phyloP scores from a whole-genome alignment of 2,113 vertebrate species.

The Paedocypris sp. region DNA sequence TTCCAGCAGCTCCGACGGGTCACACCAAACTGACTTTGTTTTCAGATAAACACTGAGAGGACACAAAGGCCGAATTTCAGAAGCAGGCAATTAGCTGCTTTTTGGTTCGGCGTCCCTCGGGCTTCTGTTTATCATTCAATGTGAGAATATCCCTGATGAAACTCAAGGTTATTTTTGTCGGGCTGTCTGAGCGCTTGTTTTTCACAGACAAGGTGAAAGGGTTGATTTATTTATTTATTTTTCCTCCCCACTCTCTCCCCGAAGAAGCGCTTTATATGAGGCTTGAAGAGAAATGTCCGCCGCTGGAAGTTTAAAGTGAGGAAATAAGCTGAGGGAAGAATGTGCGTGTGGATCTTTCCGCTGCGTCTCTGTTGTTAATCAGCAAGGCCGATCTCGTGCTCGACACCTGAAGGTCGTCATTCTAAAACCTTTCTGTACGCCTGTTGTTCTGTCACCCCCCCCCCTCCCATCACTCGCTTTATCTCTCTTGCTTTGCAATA shows the following conservation, averaged over 20 bases:
- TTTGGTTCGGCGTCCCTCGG: slow-evolving; percentile 55
- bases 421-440: not conserved
- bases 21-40: slow-evolving; percentile 6
- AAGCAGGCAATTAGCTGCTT: slow-evolving; percentile 64
- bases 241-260: too few species aligned
- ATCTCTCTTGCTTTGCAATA: not conserved
- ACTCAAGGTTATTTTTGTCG: slow-evolving; percentile 65
- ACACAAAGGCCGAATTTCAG: slow-evolving; percentile 56
- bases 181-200: slow-evolving; percentile 40
- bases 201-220: slow-evolving; percentile 60
- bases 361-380: slow-evolving; percentile 61
- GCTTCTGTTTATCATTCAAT: slow-evolving; percentile 67
- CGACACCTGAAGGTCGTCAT: slow-evolving; percentile 39
- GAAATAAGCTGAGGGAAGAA: slow-evolving; percentile 1
- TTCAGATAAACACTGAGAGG: slow-evolving; percentile 34
- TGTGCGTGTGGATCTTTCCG: not conserved
- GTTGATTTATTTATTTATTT: too few species aligned
- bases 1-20: slow-evolving; percentile 8
- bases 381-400: slow-evolving; percentile 65
- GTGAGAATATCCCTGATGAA: slow-evolving; percentile 68
- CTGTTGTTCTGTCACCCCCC: not conserved
- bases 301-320: not conserved
- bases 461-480: not conserved
- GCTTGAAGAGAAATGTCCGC: slow-evolving; percentile 4
- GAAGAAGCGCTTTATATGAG: slow-evolving; percentile 43